phyloP scores from a whole-genome alignment of 2,797 vertebrate species.

The Cyprinodon diabolis region DNA sequence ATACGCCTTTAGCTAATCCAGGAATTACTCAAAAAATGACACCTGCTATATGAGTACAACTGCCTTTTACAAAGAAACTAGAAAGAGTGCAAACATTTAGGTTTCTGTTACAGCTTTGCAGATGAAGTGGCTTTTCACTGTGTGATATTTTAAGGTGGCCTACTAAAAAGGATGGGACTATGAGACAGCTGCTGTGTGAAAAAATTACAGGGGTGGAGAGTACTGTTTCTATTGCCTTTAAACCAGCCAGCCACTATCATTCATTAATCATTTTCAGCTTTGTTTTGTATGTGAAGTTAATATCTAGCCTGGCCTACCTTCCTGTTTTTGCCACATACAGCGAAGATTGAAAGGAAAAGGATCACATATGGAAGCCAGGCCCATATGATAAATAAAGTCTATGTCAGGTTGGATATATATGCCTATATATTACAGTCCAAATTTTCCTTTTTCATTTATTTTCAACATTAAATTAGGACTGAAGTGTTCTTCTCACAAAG shows the following conservation, averaged over 20 bases:
- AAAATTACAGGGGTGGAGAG: conserved; percentile 1
- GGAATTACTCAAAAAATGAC: not conserved
- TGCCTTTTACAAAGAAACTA: not conserved
- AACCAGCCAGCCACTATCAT: not conserved
- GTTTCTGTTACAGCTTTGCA: not conserved
- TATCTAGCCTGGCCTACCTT: not conserved
- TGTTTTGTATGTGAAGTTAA: not conserved
- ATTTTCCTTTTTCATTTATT: not conserved
- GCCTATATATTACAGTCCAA: not conserved
- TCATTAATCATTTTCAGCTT: not conserved
- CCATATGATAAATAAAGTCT: not conserved
- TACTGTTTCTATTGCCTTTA: conserved; percentile 6
- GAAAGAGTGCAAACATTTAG: not conserved
- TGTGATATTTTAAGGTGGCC: conserved; percentile 3
- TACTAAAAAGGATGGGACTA: not conserved
- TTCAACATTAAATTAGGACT: not conserved
- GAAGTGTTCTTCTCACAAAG: not conserved
- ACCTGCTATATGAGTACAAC: not conserved
- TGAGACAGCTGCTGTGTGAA: conserved; percentile 6
- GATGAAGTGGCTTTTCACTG: not conserved
- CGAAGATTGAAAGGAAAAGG: not conserved
- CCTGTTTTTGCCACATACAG: not conserved
- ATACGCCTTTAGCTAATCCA: not conserved
- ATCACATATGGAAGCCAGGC: not conserved
- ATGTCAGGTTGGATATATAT: not conserved